Base-by-base conservation (phyloP, 2,113 vertebrate genomes). In the Nothobranchius kuhntae region DNA sequence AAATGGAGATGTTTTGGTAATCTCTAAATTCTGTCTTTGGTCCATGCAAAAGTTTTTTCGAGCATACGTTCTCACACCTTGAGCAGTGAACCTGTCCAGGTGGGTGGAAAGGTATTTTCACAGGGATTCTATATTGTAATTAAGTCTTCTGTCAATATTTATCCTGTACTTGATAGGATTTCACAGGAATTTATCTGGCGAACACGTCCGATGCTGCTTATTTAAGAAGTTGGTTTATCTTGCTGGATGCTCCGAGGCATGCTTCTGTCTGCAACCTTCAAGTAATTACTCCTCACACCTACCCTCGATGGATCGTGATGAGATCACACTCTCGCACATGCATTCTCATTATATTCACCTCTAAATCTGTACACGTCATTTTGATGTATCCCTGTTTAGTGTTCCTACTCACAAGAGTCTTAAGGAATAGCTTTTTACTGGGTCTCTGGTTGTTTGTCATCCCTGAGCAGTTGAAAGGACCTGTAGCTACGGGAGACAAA, bases 111-210 rank as follows among this genome's bases (percentile, higher is more conserved):
- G 17, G 24, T 13, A 15, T 47, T 71, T 71, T 73, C 67, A 61
- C 75, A 71, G 70, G 51, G 51, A 71, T 76, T 85, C 66, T 68
- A 24, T 63, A 68, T 80, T 81, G 66, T 65, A 53, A 83, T 87
- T 78, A 75, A 73, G 71, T 38, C 56, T 6, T 61, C 40, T 73
- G 54, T 53, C 46, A 15, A 14, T 48, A 52, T 72, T 70, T 68
- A 61, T 51, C 7, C 53, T 62, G 64, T 51, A 65, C 30, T 53
- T 58, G 68, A 82, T 61, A 68, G 56, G 54, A 66, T 55, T 65
- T 81, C 30, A 56, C 50, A 64, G 61, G 65, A 79, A 82, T 66
- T 75, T 30, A 72, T 48, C 7, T 70, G 10, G 30, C 12, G n/a
- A 3, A 75, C 79, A 21, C 21, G 21, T 21, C 21, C 21, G 1